Percentiles rank a stretch among this genome's conserved stretches.
phyloP scores from a whole-genome alignment of 2,888 invertebrate species.

The Heliconius cydno region DNA sequence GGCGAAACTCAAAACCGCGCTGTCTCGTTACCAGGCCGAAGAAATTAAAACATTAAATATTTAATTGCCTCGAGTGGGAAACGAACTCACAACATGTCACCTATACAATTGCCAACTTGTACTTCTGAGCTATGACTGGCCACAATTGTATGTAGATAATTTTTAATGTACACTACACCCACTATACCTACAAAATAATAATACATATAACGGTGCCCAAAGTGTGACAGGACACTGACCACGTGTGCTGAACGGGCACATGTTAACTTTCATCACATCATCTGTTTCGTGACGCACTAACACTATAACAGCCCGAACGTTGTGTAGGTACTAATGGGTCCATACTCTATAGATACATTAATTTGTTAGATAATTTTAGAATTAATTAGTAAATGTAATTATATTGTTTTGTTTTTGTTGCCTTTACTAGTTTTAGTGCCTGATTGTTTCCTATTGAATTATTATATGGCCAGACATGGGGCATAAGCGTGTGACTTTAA shows the following conservation, averaged over 20 bases:
- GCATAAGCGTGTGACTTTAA: no score
- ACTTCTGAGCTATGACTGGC: no score
- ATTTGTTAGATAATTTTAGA: background rate
- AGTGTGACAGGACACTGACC: conserved; percentile 27
- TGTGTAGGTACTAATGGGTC: background rate
- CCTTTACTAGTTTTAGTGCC: background rate
- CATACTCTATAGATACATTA: conserved; percentile 3
- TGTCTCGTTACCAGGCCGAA: no score
- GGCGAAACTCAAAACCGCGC: no score
- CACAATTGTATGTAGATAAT: no score
- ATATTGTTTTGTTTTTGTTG: background rate
- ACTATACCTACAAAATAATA: no score
- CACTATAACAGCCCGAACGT: conserved; percentile 1
- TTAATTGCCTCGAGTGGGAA: no score
- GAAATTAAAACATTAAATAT: no score
- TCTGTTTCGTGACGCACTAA: conserved; percentile 27
- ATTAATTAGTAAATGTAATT: background rate
- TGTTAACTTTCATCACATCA: conserved; percentile 34
- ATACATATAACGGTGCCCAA: background rate
- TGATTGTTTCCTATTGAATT: background rate
- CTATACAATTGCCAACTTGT: no score
- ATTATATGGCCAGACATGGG: background rate
- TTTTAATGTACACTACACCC: no score
- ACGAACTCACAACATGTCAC: no score
- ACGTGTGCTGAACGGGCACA: conserved; percentile 25